Evolutionary conservation across 92 coral and sea anemone genomes (phyloP), one percentile per base, ranked within the genome.

Genomic region (Epizoanthus illoricatus): DNA sequence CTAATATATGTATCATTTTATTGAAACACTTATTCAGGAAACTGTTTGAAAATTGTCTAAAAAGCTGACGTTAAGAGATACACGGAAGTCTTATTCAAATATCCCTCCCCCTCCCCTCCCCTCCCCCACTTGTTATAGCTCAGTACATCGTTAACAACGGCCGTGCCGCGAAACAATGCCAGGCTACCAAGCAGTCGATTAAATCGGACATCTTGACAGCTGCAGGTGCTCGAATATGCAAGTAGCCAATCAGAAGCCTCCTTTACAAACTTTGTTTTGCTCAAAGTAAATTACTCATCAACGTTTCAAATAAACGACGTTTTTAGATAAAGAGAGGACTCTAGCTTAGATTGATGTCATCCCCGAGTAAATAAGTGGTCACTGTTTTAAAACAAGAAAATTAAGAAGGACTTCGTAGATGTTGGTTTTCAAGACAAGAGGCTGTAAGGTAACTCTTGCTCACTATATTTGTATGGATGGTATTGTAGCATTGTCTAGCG

Each of bases 231-330:
- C 56, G 5, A 7, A 10, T 68, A 43, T 16, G 28, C 45, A 68
- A 68, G 11, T 52, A 68, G 7, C 73, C 73, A 68, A 68, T 68
- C 49, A 68, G 21, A 15, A 68, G 43, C 15, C 73, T 4, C 10
- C n/a, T 39, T 18, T 39, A 33, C 43, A 40, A 68, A 39, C 73
- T 68, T 68, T 68, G 47, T 68, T 68, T 28, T 39, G 52, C 73
- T 68, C 73, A 16, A 15, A 68, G 16, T 68, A 33, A 68, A 39
- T 68, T 68, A 68, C 73, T 45, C 73, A 68, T 68, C 49, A 68
- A 2, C 17, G 47, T 41, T 39, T 68, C 28, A 68, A 43, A 39
- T 9, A 68, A 68, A 20, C n/a, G 52, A 41, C 73, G 42, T 33
- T 39, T 68, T 36, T 68, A 68, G 49, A 36, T 68, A 18, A 39